Base-by-base conservation (phyloP, 2,113 vertebrate genomes). In the Paramormyrops kingsleyae region DNA sequence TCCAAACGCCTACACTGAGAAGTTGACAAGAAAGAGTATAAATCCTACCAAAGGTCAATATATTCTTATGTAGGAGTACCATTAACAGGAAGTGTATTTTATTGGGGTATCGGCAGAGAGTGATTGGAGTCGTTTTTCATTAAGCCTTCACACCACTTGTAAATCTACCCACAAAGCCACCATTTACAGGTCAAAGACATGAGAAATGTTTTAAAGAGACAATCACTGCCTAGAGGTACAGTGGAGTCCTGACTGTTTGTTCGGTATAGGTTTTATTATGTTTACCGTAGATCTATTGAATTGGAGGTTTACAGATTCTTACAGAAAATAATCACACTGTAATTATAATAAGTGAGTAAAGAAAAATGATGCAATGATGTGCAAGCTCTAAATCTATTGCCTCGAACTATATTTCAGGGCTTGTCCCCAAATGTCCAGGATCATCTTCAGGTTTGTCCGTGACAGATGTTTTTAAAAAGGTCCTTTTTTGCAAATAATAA, bases 391-490 rank as follows among this genome's bases (percentile, higher is more conserved):
- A 2, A 31, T 56, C 49, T 52, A 84, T 47, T 84, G 42, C 39
- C 21, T 44, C 39, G 0, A 46, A 84, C 19, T 80, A 17, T 80
- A 84, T 44, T 13, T 84, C 21, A 84, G 83, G 19, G 35, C 83
- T 46, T 84, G 21, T 46, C 19, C 17, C 44, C 83, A 46, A 21
- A 24, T 5, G 3, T 42, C 21, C 39, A 84, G 39, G 39, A 84
- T 84, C 83, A 47, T 47, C 83, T n/a, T 84, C 83, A 47, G 21
- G 94, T 92, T 94, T 46, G 91, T 94, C 92, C 93, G 90, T 88
- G 88, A 89, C 90, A 90, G 47, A 74, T 90, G 91, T 91, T 94
- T 80, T 94, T 90, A 92, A 88, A 93, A 86, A 88, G 89, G 90
- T 91, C 89, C 87, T 85, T 86, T 92, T 93, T 91, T 93, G 91